A percentile compares a stretch with the other conserved stretches of the same genome.
These are phyloP conservation scores for Thamnaconus septentrionalis DNA, from an alignment of 2,113 vertebrate species.

Conservation along the genomic window DNA sequence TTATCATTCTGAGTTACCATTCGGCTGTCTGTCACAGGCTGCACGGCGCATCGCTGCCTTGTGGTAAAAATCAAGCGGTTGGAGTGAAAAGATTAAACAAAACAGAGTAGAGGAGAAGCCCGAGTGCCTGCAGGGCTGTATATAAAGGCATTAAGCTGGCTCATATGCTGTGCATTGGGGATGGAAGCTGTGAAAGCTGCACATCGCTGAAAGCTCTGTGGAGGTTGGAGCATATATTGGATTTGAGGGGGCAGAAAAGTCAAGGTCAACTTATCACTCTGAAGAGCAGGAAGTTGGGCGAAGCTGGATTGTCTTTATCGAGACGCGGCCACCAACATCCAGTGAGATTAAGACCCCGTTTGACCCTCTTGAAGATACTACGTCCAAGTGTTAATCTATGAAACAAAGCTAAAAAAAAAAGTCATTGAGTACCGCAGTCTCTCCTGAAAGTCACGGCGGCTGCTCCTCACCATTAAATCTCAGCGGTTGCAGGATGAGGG, in stretches of 20 bases:
- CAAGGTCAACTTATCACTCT: constrained; percentile 48
- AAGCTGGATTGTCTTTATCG: neutral
- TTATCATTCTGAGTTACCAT: constrained; percentile 61
- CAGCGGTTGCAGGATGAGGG: too few relatives aligned
- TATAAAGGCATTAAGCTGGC: constrained; percentile 4
- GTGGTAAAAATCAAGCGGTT: constrained; percentile 28
- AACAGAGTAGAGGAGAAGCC: constrained; percentile 3
- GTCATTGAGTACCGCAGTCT: too few relatives aligned
- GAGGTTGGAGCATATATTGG: constrained; percentile 35
- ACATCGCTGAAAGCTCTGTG: constrained; percentile 17
- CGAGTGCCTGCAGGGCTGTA: neutral
- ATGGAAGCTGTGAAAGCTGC: neutral
- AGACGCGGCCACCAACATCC: too few relatives aligned
- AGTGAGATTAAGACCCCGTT: too few relatives aligned
- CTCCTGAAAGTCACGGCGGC: too few relatives aligned
- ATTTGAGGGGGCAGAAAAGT: constrained; percentile 37
- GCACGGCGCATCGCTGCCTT: constrained; percentile 27
- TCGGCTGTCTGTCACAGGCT: constrained; percentile 49
- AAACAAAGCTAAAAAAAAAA: too few relatives aligned
- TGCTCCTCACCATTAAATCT: too few relatives aligned
- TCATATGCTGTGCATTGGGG: constrained; percentile 7
- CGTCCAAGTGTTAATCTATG: too few relatives aligned
- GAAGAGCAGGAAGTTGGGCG: constrained; percentile 18
- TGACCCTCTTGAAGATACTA: too few relatives aligned
- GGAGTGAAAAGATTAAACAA: constrained; percentile 45